Evolutionary conservation across 2,888 invertebrate genomes (phyloP).

Genomic region (Coecobrya sp.): DNA sequence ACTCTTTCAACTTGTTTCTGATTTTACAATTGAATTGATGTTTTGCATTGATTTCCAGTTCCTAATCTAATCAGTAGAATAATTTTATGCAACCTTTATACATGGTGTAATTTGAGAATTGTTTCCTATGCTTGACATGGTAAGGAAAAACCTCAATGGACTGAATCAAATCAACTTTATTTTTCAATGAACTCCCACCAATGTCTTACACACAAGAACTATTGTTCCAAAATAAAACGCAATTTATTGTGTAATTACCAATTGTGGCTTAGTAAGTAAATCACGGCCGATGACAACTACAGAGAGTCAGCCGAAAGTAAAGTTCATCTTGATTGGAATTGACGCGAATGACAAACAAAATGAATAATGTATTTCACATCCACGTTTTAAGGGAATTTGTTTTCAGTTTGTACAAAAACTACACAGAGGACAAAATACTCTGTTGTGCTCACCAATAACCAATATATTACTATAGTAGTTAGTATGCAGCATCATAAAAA

Average conservation of each 20-base stretch:
- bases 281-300: no score
- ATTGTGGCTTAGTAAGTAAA: no score
- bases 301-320: no score
- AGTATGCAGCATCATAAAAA: no score
- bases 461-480: no score
- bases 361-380: not conserved
- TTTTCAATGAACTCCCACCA: not conserved
- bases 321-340: not conserved
- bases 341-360: constrained; percentile 11
- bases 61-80: not conserved
- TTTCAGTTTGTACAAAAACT: not conserved
- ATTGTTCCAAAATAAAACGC: no score
- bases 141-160: not conserved
- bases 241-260: no score
- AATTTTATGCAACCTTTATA: not conserved
- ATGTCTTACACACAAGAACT: no score
- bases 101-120: not conserved
- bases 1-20: no score
- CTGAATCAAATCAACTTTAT: not conserved
- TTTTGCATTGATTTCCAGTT: not conserved
- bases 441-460: no score
- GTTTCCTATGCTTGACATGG: no score
- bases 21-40: no score
- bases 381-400: not conserved
- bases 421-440: not conserved